These are phyloP conservation scores for Solenopsis invicta DNA, from an alignment of 1,140 invertebrate genomes.

Conservation along the genomic window DNA sequence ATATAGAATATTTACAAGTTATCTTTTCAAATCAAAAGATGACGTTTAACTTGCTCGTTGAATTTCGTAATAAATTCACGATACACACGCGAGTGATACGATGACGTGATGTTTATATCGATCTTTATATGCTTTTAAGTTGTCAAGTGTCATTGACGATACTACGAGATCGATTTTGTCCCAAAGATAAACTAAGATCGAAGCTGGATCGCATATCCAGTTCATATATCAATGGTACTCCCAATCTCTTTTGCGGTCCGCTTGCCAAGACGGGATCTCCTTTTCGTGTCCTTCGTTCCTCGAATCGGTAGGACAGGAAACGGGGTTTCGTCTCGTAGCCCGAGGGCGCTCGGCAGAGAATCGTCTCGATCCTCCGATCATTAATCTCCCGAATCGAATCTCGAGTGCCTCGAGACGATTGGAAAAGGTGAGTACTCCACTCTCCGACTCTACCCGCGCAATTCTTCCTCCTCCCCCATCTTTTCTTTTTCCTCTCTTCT, in stretches of 20 bases:
- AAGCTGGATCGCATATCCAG: constrained; percentile 35
- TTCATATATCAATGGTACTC: constrained; percentile 60
- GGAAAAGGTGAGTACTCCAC: constrained; percentile 69
- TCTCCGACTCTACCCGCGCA: constrained; percentile 45
- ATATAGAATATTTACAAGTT: not conserved
- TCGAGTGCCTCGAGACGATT: constrained; percentile 76
- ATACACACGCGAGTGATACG: not conserved
- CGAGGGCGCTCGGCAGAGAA: constrained; percentile 57
- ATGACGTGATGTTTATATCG: not conserved
- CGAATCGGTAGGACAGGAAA: constrained; percentile 66
- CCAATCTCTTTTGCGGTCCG: constrained; percentile 61
- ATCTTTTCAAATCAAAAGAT: not conserved
- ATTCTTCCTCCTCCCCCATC: constrained; percentile 6
- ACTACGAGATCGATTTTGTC: constrained; percentile 38
- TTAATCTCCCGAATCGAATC: constrained; percentile 78
- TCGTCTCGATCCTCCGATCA: constrained; percentile 72
- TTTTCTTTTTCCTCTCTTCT: constrained; percentile 26
- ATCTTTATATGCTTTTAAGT: not conserved
- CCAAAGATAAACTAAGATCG: constrained; percentile 52
- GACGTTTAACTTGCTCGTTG: not conserved
- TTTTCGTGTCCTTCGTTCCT: constrained; percentile 67
- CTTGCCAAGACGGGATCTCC: constrained; percentile 70
- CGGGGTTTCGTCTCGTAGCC: constrained; percentile 59
- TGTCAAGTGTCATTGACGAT: constrained; percentile 36
- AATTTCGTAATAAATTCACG: not conserved